phyloP scores from a whole-genome alignment of 2,888 invertebrate species.

The Hylaea fasciaria region DNA sequence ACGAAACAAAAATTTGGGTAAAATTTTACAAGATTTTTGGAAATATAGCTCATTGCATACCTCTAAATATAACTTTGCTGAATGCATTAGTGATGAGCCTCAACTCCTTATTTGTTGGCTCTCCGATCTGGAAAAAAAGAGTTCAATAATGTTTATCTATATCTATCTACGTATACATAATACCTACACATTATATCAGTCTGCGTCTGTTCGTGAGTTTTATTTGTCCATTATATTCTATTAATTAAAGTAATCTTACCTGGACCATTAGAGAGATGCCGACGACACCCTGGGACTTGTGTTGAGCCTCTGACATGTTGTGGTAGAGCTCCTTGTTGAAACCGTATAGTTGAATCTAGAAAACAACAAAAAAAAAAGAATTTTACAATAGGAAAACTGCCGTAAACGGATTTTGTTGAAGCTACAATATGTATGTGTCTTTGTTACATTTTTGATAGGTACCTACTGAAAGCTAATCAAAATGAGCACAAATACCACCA shows the following conservation, averaged over 20 bases:
- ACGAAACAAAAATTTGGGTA: too few relatives aligned
- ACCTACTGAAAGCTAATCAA: too few relatives aligned
- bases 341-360: constrained; percentile 97
- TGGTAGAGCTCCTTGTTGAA: constrained; percentile 98
- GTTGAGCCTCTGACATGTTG: constrained; percentile 98
- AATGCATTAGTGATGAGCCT: constrained; percentile 95
- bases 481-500: too few relatives aligned
- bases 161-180: neutral
- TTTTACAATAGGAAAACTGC: neutral
- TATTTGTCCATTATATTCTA: neutral
- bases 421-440: too few relatives aligned
- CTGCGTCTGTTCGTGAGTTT: too few relatives aligned
- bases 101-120: constrained; percentile 93
- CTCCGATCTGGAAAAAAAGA: constrained; percentile 88
- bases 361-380: constrained; percentile 8
- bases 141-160: neutral
- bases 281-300: constrained; percentile 98
- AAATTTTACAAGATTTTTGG: too few relatives aligned
- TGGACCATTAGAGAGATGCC: constrained; percentile 98
- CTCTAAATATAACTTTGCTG: constrained; percentile 93
- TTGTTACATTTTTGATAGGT: too few relatives aligned
- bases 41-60: too few relatives aligned
- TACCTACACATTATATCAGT: too few relatives aligned
- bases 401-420: too few relatives aligned
- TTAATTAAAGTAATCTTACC: constrained; percentile 81